Base-by-base conservation (phyloP, 2,797 vertebrate genomes). In the Naso thynnoides region DNA sequence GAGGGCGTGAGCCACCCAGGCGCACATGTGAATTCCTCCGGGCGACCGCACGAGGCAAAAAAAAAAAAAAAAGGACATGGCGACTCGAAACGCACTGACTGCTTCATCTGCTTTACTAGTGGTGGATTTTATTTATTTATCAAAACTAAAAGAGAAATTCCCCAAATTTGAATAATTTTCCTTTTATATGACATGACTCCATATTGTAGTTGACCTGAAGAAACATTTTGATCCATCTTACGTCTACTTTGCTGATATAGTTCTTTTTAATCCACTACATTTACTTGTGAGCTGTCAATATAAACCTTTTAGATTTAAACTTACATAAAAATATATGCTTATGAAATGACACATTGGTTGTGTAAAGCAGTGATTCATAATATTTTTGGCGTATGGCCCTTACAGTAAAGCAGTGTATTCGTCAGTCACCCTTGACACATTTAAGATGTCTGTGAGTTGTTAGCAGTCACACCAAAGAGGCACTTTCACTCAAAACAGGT, bases 1-100 rank as follows among this genome's bases (percentile, higher is more conserved):
- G 58, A 68, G 84, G 82, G 83, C 74, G 89, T 81, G 68, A 11
- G 50, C 71, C 58, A 13, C 55, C 26, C 75, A n/a, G 26, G 9
- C n/a, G n/a, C 56, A 1, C 41, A 4, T 2, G 50, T 55, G 47
- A 48, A 76, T 79, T 80, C 79, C 76, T 59, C 69, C 47, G 31
- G 24, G 9, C 60, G 21, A 61, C 62, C 53, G 41, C 59, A 14
- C 27, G 21, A 36, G 61, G 52, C 57, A 3, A 1, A n/a, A 8
- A n/a, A 19, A 18, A 2, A 3, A 6, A n/a, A n/a, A n/a, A n/a
- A n/a, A n/a, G n/a, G n/a, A n/a, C n/a, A n/a, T n/a, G n/a, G n/a
- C n/a, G n/a, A n/a, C n/a, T n/a, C n/a, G n/a, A n/a, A 8, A 19
- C 41, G 18, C 41, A 8, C 44, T n/a, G 19, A 44, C 2, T 44